Evolutionary conservation across 2,888 invertebrate species (phyloP), one percentile per base, ranked within the genome.

Genomic region (Diachrysia chrysitis): DNA sequence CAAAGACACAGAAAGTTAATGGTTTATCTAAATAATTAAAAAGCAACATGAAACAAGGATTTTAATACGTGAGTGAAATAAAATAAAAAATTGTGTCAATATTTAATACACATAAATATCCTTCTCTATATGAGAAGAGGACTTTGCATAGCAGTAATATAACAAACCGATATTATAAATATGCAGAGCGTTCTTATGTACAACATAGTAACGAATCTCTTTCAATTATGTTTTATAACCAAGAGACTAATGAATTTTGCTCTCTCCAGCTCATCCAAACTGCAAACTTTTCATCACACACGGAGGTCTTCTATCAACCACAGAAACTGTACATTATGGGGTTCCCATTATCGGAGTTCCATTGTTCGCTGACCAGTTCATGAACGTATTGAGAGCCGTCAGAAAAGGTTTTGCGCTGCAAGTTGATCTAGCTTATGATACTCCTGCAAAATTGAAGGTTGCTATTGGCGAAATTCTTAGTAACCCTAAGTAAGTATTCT

Each of bases 301-400:
- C 10, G 90, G 92, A 2, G 90, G 92, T 25, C 82, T 87, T 0
- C 80, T 91, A 0, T 90, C 91, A 0, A 82, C 85, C 0, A 90
- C 85, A 0, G 92, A 92, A 69, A 73, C 91, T 0, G 57, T 90
- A 14, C 86, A 91, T 61, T 88, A 80, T 42, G 89, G 87, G 2
- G 86, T 89, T 0, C 90, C 92, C 4, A 83, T 88, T 4, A 87
- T 92, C 9, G 92, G 90, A 0, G 85, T 92, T 17, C 92, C 92
- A 0, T 79, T 85, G 0, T 90, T 87, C 61, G 88, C 69, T 14
- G 92, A 92, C 54, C 92, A 92, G 70, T 87, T 86, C 58, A 48
- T 78, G 7, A 93, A 93, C 59, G 81, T 91, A 0, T 64, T 78
- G 2, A 85, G 84, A 69, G 88, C 89, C 16, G 86, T 87, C 0